These are phyloP conservation scores for Falco biarmicus DNA, from an alignment of 2,797 vertebrate genomes.

Conservation along the genomic window DNA sequence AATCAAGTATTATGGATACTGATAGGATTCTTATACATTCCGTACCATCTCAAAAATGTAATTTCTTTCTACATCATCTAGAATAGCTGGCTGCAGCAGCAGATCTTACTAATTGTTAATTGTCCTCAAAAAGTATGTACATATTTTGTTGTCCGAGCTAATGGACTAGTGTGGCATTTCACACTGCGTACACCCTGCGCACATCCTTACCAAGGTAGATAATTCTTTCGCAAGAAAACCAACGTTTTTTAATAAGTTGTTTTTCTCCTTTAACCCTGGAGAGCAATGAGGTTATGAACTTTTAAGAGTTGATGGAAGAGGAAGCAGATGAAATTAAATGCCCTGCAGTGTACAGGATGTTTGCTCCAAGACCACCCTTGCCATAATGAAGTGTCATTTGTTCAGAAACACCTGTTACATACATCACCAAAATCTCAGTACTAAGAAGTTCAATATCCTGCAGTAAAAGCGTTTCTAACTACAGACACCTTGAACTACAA, in stretches of 20 bases:
- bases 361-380: neutral
- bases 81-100: neutral
- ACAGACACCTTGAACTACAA: neutral
- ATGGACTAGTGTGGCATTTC: neutral
- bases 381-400: neutral
- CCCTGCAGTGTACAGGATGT: accelerated
- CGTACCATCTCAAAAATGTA: neutral
- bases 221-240: neutral
- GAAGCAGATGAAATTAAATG: neutral
- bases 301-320: neutral
- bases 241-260: neutral
- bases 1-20: neutral
- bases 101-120: neutral
- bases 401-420: neutral
- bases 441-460: neutral
- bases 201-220: neutral
- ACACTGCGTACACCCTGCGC: neutral
- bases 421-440: neutral
- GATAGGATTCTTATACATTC: neutral
- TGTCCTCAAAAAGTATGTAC: neutral
- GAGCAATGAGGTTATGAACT: neutral
- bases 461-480: neutral
- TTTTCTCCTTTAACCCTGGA: neutral
- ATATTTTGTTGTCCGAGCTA: neutral
- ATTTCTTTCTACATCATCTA: neutral